Conservation (phyloP, 1,140 invertebrate species). For the Drosophila lowei region DNA sequence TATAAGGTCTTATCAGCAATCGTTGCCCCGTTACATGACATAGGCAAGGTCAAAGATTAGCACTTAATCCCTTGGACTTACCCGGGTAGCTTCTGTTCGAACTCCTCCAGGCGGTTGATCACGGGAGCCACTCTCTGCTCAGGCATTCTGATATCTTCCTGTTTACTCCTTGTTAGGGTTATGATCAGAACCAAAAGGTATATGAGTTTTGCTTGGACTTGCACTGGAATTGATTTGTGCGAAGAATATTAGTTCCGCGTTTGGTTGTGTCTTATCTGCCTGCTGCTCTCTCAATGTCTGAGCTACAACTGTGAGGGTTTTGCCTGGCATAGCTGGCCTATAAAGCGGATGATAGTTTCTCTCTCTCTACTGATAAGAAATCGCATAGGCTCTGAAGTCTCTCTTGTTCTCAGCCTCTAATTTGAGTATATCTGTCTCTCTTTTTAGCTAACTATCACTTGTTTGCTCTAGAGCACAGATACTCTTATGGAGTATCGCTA, state of each 20-base stretch:
- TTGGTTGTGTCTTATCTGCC: slow-evolving; percentile 17
- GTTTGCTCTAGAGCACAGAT: too few species aligned
- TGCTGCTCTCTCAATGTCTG: slow-evolving; percentile 30
- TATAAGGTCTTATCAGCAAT: slow-evolving; percentile 45
- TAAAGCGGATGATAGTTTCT: slow-evolving; percentile 18
- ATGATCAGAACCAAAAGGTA: slow-evolving; percentile 16
- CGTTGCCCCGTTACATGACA: slow-evolving; percentile 58
- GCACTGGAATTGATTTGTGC: slow-evolving; percentile 40
- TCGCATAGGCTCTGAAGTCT: slow-evolving; percentile 6
- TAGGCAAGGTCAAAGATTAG: slow-evolving; percentile 57
- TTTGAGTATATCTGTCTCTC: slow-evolving; percentile 1
- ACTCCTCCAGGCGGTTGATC: slow-evolving; percentile 65
- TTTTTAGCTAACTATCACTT: slow-evolving; percentile 16
- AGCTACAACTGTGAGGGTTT: slow-evolving; percentile 28
- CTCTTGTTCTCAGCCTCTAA: background rate
- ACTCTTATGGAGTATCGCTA: background rate
- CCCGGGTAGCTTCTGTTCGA: slow-evolving; percentile 66
- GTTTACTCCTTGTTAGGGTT: slow-evolving; percentile 21
- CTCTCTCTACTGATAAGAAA: slow-evolving; percentile 34
- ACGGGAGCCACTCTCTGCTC: slow-evolving; percentile 63
- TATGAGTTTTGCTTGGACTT: background rate
- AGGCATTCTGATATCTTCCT: slow-evolving; percentile 52
- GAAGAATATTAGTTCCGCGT: slow-evolving; percentile 33
- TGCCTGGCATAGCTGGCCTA: background rate
- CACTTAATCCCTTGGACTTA: slow-evolving; percentile 44